Evolutionary conservation across 1,140 invertebrate genomes (phyloP).

Genomic region (Acarapis woodi): DNA sequence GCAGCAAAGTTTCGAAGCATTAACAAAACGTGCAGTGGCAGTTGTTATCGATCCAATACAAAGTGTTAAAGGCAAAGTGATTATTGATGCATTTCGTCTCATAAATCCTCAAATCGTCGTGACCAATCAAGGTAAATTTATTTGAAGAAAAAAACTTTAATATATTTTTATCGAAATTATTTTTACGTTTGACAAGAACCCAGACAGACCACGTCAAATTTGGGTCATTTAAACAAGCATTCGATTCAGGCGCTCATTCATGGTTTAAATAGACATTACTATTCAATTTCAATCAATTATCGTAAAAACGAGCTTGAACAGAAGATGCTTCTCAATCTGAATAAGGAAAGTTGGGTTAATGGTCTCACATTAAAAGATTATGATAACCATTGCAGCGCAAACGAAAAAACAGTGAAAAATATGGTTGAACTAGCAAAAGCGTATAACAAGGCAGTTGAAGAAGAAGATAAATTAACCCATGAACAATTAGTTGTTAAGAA

Average conservation of each 20-base stretch:
- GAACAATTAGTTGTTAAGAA: slow-evolving; percentile 98
- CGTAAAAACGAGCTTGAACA: slow-evolving; percentile 96
- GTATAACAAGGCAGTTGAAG: slow-evolving; percentile 94
- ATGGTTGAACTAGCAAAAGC: slow-evolving; percentile 94
- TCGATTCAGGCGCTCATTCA: slow-evolving; percentile 97
- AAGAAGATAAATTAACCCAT: slow-evolving; percentile 99
- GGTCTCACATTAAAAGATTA: slow-evolving; percentile 82
- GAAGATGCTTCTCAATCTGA: slow-evolving; percentile 90
- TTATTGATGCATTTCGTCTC: slow-evolving; percentile 75
- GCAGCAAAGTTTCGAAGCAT: slow-evolving; percentile 96
- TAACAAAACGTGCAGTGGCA: slow-evolving; percentile 90
- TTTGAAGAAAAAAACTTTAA: too few relatives aligned
- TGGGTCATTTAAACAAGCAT: slow-evolving; percentile 93
- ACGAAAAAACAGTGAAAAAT: slow-evolving; percentile 62
- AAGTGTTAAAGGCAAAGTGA: slow-evolving; percentile 79
- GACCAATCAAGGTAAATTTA: too few relatives aligned
- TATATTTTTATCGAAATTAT: too few relatives aligned
- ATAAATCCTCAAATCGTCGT: slow-evolving; percentile 99
- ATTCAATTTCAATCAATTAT: slow-evolving; percentile 98
- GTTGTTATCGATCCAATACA: slow-evolving; percentile 99
- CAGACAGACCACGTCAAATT: slow-evolving; percentile 89
- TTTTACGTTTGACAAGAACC: slow-evolving; percentile 95
- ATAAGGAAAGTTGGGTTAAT: slow-evolving; percentile 99
- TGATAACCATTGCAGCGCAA: slow-evolving; percentile 59
- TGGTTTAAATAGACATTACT: slow-evolving; percentile 94